Conservation (phyloP, 2,888 invertebrate species). For the Shargacucullia verbasci region DNA sequence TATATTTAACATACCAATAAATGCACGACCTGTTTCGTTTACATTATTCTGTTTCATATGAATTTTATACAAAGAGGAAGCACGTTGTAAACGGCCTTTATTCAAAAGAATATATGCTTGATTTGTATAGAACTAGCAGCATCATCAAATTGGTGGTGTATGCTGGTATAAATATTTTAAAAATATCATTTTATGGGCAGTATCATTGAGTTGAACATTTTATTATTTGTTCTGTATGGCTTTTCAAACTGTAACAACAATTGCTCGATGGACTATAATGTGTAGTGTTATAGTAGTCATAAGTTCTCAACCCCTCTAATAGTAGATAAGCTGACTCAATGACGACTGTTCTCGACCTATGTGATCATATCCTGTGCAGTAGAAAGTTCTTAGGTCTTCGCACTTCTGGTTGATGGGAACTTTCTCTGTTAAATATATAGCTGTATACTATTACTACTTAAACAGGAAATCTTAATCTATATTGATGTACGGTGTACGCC, state of each 20-base stretch:
- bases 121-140: neutral
- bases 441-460: neutral
- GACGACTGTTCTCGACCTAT: constrained; percentile 1
- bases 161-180: no score
- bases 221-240: no score
- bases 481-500: neutral
- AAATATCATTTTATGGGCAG: no score
- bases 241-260: no score
- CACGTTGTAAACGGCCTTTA: neutral
- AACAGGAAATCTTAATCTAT: no score
- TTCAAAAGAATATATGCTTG: neutral
- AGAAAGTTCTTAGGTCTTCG: neutral
- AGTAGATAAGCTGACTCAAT: constrained; percentile 3
- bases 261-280: neutral
- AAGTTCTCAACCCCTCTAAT: constrained; percentile 3
- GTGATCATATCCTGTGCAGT: neutral
- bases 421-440: neutral
- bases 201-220: no score
- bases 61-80: neutral
- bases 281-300: neutral
- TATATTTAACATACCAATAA: constrained; percentile 43
- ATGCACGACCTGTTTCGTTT: constrained; percentile 19
- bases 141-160: neutral
- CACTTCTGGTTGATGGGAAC: neutral
- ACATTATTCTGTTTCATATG: neutral